Conservation (phyloP, 2,888 invertebrate species). For the Diarsia brunnea region DNA sequence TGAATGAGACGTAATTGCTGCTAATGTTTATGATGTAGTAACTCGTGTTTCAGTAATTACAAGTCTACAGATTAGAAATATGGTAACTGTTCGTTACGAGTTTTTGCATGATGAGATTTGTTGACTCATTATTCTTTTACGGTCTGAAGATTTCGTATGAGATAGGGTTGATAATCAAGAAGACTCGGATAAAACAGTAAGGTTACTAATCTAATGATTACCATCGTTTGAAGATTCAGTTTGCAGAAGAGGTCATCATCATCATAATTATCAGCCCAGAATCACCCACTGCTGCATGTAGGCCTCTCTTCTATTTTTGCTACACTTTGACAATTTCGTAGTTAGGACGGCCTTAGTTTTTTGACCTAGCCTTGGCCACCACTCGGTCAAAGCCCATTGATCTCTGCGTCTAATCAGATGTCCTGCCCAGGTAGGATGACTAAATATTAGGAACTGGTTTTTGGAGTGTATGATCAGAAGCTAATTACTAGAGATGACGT, state of each 20-base stretch:
- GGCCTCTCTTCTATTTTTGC: too few relatives aligned
- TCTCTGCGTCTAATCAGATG: too few relatives aligned
- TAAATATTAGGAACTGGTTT: not conserved
- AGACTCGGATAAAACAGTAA: not conserved
- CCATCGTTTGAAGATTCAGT: not conserved
- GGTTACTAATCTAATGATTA: not conserved
- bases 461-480: not conserved
- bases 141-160: not conserved
- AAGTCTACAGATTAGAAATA: constrained; percentile 19
- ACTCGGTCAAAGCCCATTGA: too few relatives aligned
- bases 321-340: too few relatives aligned
- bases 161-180: not conserved
- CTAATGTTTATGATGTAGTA: constrained; percentile 35
- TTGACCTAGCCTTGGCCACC: too few relatives aligned
- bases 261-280: too few relatives aligned
- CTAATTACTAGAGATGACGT: not conserved
- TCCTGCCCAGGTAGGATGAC: not conserved
- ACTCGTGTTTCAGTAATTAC: constrained; percentile 32
- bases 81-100: constrained; percentile 1
- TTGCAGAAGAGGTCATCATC: not conserved
- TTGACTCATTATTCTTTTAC: not conserved
- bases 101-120: constrained; percentile 5
- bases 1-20: constrained; percentile 16
- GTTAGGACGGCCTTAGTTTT: too few relatives aligned
- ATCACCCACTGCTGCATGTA: too few relatives aligned